Conservation (phyloP, 2,113 vertebrate species). For the Perca schrenkii region DNA sequence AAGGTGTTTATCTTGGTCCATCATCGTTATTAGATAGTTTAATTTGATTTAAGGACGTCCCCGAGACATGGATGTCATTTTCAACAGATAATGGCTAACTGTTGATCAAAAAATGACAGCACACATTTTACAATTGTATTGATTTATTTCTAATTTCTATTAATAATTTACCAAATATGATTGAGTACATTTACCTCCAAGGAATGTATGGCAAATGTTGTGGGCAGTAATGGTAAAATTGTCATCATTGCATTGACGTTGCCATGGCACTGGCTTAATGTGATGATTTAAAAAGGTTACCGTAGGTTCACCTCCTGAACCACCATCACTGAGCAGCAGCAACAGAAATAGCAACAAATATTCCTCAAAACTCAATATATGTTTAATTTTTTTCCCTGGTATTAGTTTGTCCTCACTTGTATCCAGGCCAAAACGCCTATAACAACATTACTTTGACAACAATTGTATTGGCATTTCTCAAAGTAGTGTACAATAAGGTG, state of each 20-base stretch:
- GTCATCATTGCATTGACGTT: conserved; percentile 13
- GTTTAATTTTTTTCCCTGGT: neutral
- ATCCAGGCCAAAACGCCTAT: conserved; percentile 57
- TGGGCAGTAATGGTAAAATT: conserved; percentile 9
- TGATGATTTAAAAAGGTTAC: conserved; percentile 24
- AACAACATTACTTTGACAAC: conserved; percentile 82
- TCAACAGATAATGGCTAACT: conserved; percentile 10
- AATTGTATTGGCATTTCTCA: conserved; percentile 81
- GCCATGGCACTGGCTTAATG: neutral
- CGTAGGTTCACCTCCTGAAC: conserved; percentile 21
- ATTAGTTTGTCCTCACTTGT: conserved; percentile 36
- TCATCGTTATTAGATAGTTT: conserved; percentile 34
- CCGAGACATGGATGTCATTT: conserved; percentile 44
- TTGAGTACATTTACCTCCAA: neutral
- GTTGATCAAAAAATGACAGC: conserved; percentile 19
- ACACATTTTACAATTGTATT: conserved; percentile 9
- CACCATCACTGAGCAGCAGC: neutral
- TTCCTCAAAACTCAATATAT: neutral
- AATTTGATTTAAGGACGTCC: conserved; percentile 29
- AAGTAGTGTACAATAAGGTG: conserved; percentile 77
- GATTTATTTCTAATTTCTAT: conserved; percentile 28
- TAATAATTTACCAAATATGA: conserved; percentile 37
- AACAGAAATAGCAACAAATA: conserved; percentile 10
- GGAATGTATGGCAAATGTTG: conserved; percentile 40
- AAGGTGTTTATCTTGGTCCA: conserved; percentile 38